A percentile compares a stretch with the other conserved stretches of the same genome.
phyloP scores from a whole-genome alignment of 2,797 vertebrate genomes.

The Microchirus variegatus region DNA sequence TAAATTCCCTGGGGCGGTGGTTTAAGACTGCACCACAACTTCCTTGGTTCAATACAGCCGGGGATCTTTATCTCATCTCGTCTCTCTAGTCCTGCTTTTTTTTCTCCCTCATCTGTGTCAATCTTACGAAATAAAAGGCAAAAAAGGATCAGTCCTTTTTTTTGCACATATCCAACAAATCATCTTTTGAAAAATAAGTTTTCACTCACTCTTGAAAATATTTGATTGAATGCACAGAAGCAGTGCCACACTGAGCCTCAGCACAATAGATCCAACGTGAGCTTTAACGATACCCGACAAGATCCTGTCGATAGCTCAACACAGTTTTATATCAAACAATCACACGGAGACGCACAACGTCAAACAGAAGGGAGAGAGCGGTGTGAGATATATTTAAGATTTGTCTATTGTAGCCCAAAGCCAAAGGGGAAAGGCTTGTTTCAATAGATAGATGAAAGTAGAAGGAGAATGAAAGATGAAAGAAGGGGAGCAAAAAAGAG shows the following conservation, averaged over 20 bases:
- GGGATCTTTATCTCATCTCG: conserved; percentile 7
- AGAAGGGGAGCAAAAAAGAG: conserved; percentile 36
- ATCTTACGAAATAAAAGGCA: conserved; percentile 18
- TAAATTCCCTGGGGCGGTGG: background rate
- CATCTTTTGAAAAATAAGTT: conserved; percentile 43
- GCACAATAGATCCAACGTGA: conserved; percentile 51
- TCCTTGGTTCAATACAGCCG: background rate
- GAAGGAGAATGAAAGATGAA: conserved; percentile 63
- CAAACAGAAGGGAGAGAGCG: conserved; percentile 47
- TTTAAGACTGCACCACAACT: conserved; percentile 14
- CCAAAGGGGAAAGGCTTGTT: conserved; percentile 50
- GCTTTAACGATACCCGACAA: conserved; percentile 51
- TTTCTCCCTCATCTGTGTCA: background rate
- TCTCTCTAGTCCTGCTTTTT: background rate
- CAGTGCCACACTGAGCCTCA: conserved; percentile 13
- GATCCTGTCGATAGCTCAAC: conserved; percentile 45
- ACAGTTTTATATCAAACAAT: conserved; percentile 57
- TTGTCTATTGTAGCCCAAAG: conserved; percentile 54
- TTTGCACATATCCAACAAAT: conserved; percentile 6
- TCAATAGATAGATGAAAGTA: conserved; percentile 72
- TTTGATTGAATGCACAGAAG: conserved; percentile 40
- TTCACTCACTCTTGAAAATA: conserved; percentile 27
- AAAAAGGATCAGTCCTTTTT: background rate
- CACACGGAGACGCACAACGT: conserved; percentile 36
- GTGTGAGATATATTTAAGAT: conserved; percentile 64